Conservation (phyloP, 2,888 invertebrate genomes). For the Zelleria hepariella region DNA sequence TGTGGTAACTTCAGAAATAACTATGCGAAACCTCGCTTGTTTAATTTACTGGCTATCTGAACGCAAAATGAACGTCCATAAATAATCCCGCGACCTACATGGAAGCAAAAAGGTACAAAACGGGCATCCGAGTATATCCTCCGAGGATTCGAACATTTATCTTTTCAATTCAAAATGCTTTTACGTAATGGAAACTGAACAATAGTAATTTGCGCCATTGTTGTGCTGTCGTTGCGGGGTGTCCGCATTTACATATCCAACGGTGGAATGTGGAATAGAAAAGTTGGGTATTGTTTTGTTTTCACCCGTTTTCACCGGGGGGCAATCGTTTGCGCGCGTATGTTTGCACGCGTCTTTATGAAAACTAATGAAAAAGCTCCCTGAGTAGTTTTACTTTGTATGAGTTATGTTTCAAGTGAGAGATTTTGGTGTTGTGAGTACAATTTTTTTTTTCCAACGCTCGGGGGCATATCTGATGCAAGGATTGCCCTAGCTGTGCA, state of each 20-base stretch:
- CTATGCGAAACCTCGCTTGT: no score
- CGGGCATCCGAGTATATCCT: background rate
- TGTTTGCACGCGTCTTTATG: background rate
- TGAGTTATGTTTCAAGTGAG: no score
- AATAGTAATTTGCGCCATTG: constrained; percentile 7
- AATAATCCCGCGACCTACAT: background rate
- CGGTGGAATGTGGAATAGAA: background rate
- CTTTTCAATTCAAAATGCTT: background rate
- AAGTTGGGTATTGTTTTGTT: background rate
- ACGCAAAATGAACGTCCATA: background rate
- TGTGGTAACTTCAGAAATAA: no score
- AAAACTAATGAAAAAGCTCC: background rate
- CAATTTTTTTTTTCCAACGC: no score
- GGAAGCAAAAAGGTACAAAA: background rate
- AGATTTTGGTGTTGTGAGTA: no score
- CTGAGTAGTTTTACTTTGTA: no score
- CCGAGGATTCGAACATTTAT: constrained; percentile 1
- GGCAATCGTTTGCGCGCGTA: background rate
- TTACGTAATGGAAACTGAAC: constrained; percentile 5
- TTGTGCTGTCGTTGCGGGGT: background rate
- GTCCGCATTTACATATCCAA: constrained; percentile 1
- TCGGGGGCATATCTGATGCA: no score
- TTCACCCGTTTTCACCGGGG: background rate
- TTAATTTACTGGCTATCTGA: background rate
- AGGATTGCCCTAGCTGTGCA: no score